Evolutionary conservation across 2,888 invertebrate species (phyloP), one percentile per base, ranked within the genome.

Genomic region (Cosmopolites sordidus): DNA sequence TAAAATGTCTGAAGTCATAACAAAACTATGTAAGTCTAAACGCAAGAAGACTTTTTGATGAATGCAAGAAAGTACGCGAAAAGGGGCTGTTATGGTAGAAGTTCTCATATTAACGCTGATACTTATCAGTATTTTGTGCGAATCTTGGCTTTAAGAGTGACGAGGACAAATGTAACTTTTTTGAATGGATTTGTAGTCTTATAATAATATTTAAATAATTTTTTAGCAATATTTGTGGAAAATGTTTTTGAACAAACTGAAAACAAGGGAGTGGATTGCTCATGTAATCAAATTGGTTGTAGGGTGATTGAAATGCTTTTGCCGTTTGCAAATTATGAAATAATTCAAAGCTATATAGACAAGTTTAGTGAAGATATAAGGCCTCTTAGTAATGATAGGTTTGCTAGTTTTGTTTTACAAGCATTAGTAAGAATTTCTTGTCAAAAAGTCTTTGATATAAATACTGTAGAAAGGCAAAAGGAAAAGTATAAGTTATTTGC

Each of bases 231-330:
- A 1, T 81, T 91, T 66, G 86, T 85, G 0, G 83, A 85, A 61
- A 91, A 90, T 68, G 87, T 89, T 0, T 79, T 90, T 49, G 83
- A 84, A 58, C 80, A 87, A 65, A 87, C 86, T 0, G 76, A 78
- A 58, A 83, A 78, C 0, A 80, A 84, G 57, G 92, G 92, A 73
- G 72, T 89, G 0, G 80, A 86, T 37, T 80, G 85, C 37, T 80
- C 86, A 0, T 83, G 84, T 4, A 92, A 92, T 73, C 91, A 92
- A 72, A 78, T 92, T 0, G 89, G 88, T 0, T 89, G 87, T 43
- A 77, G 88, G 60, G 84, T 87, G 0, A 74, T 92, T 1, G 92
- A 92, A 66, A 77, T 81, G n/a, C 73, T 92, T 0, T 71, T 92
- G 0, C 86, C 86, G 0, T 84, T 81, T 56, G 81, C 86, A 1